phyloP scores from a whole-genome alignment of 2,888 invertebrate genomes.

The Eupsilia transversa region DNA sequence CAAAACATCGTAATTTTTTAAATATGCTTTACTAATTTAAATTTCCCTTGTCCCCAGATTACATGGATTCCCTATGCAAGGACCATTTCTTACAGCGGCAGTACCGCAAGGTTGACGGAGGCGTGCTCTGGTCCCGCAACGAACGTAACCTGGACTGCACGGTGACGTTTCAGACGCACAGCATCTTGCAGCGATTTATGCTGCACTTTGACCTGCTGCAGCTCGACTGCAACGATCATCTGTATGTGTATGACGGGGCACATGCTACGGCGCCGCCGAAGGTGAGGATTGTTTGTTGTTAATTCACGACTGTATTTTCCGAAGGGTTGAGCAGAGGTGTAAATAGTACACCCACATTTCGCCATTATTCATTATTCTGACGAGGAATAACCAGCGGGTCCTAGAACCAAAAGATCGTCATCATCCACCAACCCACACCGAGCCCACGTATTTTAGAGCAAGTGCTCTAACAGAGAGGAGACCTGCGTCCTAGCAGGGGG shows the following conservation, averaged over 20 bases:
- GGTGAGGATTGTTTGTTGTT: conserved; percentile 88
- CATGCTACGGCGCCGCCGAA: conserved; percentile 96
- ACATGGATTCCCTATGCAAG: conserved; percentile 97
- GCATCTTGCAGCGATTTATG: conserved; percentile 98
- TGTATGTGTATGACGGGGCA: conserved; percentile 97
- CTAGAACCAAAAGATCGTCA: neutral
- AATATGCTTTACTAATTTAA: neutral
- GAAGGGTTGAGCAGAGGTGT: neutral
- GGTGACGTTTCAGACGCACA: conserved; percentile 98
- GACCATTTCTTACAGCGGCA: conserved; percentile 96
- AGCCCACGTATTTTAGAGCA: no score
- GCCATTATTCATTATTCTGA: neutral
- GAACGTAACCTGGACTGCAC: conserved; percentile 97
- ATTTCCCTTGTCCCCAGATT: conserved; percentile 92
- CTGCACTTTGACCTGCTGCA: conserved; percentile 97
- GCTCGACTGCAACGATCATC: conserved; percentile 98
- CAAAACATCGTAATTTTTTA: neutral
- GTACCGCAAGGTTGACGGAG: conserved; percentile 97
- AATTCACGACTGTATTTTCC: neutral
- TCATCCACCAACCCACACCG: neutral
- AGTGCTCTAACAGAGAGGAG: neutral
- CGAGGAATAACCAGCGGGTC: neutral
- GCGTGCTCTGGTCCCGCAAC: conserved; percentile 96
- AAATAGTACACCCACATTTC: neutral
- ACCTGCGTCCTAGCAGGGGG: no score